Percentiles rank a stretch among this genome's conserved stretches.
Conservation (phyloP, 2,888 invertebrate species). For the Eupithecia abbreviata region DNA sequence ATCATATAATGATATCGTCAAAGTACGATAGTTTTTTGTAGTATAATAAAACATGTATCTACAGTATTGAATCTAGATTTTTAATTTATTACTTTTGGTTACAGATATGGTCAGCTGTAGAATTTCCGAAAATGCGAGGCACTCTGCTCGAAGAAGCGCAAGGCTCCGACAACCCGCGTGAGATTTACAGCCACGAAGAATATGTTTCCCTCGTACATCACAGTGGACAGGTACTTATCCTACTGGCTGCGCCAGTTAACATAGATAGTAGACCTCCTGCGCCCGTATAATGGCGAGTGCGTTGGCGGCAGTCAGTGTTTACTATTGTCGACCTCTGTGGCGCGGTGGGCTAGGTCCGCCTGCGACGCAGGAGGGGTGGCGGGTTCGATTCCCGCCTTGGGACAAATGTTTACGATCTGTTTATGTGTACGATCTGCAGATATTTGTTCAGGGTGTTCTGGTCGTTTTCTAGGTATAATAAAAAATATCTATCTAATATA, state of each 20-base stretch:
- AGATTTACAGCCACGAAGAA: constrained; percentile 91
- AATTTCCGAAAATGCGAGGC: constrained; percentile 87
- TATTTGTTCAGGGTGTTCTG: too few relatives aligned
- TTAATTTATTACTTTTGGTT: constrained; percentile 16
- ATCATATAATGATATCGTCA: background rate
- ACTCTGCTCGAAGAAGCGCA: constrained; percentile 82
- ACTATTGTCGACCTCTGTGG: too few relatives aligned
- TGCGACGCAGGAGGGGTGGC: too few relatives aligned
- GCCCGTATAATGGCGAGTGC: too few relatives aligned
- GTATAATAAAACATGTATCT: background rate
- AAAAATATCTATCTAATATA: too few relatives aligned
- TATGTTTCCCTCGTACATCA: constrained; percentile 92
- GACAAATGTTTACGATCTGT: too few relatives aligned
- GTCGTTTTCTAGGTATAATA: too few relatives aligned
- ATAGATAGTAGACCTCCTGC: background rate
- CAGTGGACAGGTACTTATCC: constrained; percentile 86
- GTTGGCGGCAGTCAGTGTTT: too few relatives aligned
- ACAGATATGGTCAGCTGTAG: constrained; percentile 92
- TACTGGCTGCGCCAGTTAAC: background rate
- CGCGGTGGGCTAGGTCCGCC: too few relatives aligned
- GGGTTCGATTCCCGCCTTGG: too few relatives aligned
- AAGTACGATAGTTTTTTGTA: background rate
- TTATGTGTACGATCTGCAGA: too few relatives aligned
- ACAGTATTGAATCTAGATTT: background rate
- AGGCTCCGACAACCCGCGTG: constrained; percentile 84